Evolutionary conservation across 2,888 invertebrate species (phyloP).

Genomic region (Matsumyia berberina): DNA sequence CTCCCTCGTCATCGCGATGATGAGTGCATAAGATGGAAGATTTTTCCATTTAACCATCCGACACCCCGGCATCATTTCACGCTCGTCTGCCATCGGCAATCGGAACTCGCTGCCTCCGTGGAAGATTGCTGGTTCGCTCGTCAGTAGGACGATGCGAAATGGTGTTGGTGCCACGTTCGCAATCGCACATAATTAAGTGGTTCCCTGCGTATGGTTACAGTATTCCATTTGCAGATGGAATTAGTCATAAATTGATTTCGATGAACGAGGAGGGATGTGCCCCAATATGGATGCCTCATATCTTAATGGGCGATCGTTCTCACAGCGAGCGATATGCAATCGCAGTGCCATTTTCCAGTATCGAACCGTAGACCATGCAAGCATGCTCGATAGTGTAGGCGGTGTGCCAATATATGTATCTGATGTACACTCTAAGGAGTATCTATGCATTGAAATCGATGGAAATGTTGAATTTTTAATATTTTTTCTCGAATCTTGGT

Average conservation of each 20-base stretch:
- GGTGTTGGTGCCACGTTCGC: slow-evolving; percentile 72
- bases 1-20: slow-evolving; percentile 60
- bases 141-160: slow-evolving; percentile 70
- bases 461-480: slow-evolving; percentile 54
- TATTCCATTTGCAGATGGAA: slow-evolving; percentile 73
- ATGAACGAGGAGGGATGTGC: slow-evolving; percentile 69
- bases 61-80: slow-evolving; percentile 25
- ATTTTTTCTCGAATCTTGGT: slow-evolving; percentile 46
- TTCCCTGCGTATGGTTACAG: slow-evolving; percentile 65
- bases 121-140: not conserved
- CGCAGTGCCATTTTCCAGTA: slow-evolving; percentile 34
- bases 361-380: slow-evolving; percentile 15
- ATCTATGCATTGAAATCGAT: slow-evolving; percentile 33
- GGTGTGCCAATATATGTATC: slow-evolving; percentile 46
- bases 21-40: slow-evolving; percentile 56
- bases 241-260: slow-evolving; percentile 76
- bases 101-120: slow-evolving; percentile 40
- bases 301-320: slow-evolving; percentile 75
- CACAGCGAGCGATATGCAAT: slow-evolving; percentile 61
- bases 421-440: slow-evolving; percentile 28
- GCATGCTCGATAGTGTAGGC: slow-evolving; percentile 47
- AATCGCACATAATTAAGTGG: slow-evolving; percentile 76
- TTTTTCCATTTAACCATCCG: slow-evolving; percentile 18
- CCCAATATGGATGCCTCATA: slow-evolving; percentile 74
- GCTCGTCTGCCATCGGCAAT: slow-evolving; percentile 43